Evolutionary conservation across 2,888 invertebrate genomes (phyloP).

Genomic region (Pachymerium ferrugineum): DNA sequence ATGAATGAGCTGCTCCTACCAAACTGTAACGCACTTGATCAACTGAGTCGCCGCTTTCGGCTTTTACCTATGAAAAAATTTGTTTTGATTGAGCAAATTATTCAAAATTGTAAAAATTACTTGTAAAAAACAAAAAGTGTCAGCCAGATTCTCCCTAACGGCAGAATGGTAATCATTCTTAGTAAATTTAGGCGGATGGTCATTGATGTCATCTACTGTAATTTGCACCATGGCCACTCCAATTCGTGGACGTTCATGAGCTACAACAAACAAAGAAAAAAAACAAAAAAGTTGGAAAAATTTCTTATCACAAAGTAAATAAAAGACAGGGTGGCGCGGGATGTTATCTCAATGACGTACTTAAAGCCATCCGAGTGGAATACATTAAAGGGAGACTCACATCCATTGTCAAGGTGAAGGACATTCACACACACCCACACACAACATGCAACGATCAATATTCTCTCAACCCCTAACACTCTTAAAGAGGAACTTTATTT

Average conservation of each 20-base stretch:
- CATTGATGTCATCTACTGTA: conserved; percentile 77
- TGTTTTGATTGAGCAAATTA: too few species aligned
- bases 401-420: not conserved
- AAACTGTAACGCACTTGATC: conserved; percentile 40
- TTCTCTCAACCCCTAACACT: not conserved
- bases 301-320: too few species aligned
- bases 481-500: not conserved
- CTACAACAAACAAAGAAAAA: conserved; percentile 29
- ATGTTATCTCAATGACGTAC: not conserved
- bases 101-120: too few species aligned
- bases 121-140: conserved; percentile 41
- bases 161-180: conserved; percentile 64
- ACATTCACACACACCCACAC: not conserved
- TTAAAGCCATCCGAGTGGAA: not conserved
- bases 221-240: conserved; percentile 54
- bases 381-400: not conserved
- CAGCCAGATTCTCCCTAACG: conserved; percentile 67
- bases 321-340: too few species aligned
- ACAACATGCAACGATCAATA: too few species aligned
- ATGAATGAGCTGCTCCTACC: conserved; percentile 34
- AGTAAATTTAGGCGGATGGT: conserved; percentile 76
- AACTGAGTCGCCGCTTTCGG: conserved; percentile 41
- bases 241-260: conserved; percentile 33
- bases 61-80: conserved; percentile 38
- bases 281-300: not conserved